Base-by-base conservation (phyloP, 2,113 vertebrate species). In the Passerina amoena region DNA sequence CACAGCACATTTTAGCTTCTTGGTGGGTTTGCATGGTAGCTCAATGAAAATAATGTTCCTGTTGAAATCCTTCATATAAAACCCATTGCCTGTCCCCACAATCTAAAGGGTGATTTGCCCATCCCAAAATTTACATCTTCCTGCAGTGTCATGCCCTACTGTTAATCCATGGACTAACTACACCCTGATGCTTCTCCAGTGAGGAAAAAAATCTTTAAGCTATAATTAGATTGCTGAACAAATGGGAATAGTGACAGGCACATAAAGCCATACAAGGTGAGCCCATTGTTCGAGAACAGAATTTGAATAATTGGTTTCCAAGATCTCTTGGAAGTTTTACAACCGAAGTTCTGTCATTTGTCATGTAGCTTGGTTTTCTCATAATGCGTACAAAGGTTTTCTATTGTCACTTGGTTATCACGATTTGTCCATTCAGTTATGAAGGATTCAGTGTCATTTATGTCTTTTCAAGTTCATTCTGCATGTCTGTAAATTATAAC, bases 381-480 rank as follows among this genome's bases (percentile, higher is more conserved):
- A 57, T 60, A 88, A 57, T 0, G 4, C 0, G 0, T 56, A 33
- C n/a, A 63, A 86, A 54, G 33, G 20, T 94, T 65, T 83, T 82
- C 64, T 45, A 12, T 81, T 89, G 72, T 94, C 56, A 70, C 35
- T 81, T 19, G 23, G 25, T 86, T 95, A 66, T 80, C 69, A 17
- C 5, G 8, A 75, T 78, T 86, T 86, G 38, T 81, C 89, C 33
- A 47, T 86, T 92, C 60, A 50, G 42, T 83, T 82, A 65, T 69
- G 78, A 83, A 73, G 15, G 60, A 51, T 77, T 82, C 22, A 45
- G 17, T 84, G 60, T 59, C 76, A 50, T 77, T 94, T 76, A 69
- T 66, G 35, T 73, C 69, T 89, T 92, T 94, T 84, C 60, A 86
- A 92, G 81, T 82, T 92, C 77, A 76, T 95, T 95, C 38, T 57